Evolutionary conservation across 2,888 invertebrate species (phyloP), one percentile per base, ranked within the genome.

Genomic region (Stratiomys singularior): DNA sequence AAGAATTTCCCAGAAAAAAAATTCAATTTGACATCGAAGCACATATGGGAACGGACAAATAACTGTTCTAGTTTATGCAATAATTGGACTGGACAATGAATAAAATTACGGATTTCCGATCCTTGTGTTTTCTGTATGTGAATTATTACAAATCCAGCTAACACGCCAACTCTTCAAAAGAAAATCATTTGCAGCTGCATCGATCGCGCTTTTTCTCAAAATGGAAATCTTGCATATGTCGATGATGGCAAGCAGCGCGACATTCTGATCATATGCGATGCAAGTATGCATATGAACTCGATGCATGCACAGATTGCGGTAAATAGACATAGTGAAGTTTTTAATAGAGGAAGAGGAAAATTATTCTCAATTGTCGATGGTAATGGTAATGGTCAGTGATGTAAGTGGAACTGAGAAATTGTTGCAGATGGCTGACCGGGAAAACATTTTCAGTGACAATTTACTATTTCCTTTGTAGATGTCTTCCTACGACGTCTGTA

Each of bases 151-250:
- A 52, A 9, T 52, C 4, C 52, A 52, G 15, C 18, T 4, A 52
- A 13, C 18, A 52, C 52, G 18, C 52, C 52, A 52, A 52, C 52
- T 15, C 52, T 52, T 52, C 52, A 3, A 52, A 18, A 15, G 52
- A 52, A 44, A 74, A n/a, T 58, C 74, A 58, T 58, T 74, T 74
- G 74, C 74, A 74, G 74, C 74, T 74, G 74, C 74, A 58, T 21
- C 5, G 37, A 74, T 74, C 60, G 74, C 58, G 58, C 11, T 74
- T 18, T 37, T 21, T 18, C 28, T 37, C 27, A 18, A 18, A 52
- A 52, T 9, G 52, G 52, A 74, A 74, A 74, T 74, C 37, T 74
- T 15, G 60, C 74, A 74, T 37, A 74, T 74, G 74, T 74, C 74
- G 58, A 37, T 23, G 52, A 58, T 72, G 56, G 21, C 21, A 23